Evolutionary conservation across 2,797 vertebrate species (phyloP), one percentile per base, ranked within the genome.

Genomic region (Toxotes lorentzi): DNA sequence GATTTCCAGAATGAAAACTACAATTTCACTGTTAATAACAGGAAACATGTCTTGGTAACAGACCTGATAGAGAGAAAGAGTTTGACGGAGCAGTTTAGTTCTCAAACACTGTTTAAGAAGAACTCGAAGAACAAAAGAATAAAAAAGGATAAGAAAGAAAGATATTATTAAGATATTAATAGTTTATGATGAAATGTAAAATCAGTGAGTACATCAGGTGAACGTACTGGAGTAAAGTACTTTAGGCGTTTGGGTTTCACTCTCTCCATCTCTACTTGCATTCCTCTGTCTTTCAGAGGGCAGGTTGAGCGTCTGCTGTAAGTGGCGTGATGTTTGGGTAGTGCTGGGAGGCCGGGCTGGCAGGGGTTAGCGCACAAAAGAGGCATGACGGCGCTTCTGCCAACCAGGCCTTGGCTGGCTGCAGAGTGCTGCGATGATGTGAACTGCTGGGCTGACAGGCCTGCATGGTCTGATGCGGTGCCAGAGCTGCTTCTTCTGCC

Each of bases 271-370:
- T 56, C 47, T 72, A 43, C 12, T 30, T 59, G 45, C 81, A 73
- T 80, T 83, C 79, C 74, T 79, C 6, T 19, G 63, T 60, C 67
- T 56, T 60, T 54, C 58, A 60, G 59, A 11, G 53, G 58, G 70
- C 86, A 76, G 80, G 60, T 67, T 50, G 24, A 65, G 66, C 40
- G 45, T 21, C 32, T 21, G 74, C 59, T 61, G 10, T 41, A 68
- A 71, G 78, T 63, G 87, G 78, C 73, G 70, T 81, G 86, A 84
- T 89, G 75, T 83, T 84, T 81, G 76, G 73, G 67, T 51, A 53
- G 80, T 35, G 79, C 62, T 7, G n/a, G 71, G 75, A 71, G 71
- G 61, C 64, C 0, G 17, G 7, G 61, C 16, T 43, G 54, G 53
- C 45, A 7, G n/a, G 78, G 87, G 76, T 82, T 75, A 72, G 84